phyloP scores from a whole-genome alignment of 2,113 vertebrate genomes.

The Lophochroa leadbeateri region DNA sequence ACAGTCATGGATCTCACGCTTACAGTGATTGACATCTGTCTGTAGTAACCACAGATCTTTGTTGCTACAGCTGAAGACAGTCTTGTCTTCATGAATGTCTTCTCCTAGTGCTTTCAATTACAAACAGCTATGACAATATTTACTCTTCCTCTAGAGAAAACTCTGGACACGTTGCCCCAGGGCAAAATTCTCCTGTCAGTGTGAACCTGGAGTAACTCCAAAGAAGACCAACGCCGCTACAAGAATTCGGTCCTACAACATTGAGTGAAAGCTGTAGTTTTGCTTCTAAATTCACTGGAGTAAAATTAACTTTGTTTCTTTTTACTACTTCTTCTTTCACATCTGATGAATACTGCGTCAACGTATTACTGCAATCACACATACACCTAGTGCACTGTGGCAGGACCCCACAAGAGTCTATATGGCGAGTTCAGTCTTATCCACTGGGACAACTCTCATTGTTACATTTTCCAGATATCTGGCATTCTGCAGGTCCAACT shows the following conservation, averaged over 20 bases:
- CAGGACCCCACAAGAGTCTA: not conserved
- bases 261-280: not conserved
- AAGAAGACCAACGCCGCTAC: not conserved
- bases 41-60: not conserved
- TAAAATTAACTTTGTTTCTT: not conserved
- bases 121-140: constrained; percentile 65
- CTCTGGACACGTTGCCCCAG: not conserved
- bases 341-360: constrained; percentile 1
- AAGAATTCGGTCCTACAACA: not conserved
- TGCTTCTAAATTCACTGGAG: not conserved
- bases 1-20: not conserved
- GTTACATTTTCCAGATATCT: constrained; percentile 46
- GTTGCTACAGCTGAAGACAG: constrained; percentile 67
- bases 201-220: constrained; percentile 25
- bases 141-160: constrained; percentile 23
- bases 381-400: not conserved
- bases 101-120: constrained; percentile 42
- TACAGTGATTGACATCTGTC: not conserved
- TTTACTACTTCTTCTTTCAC: not conserved
- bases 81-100: not conserved
- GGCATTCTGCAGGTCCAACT: not conserved
- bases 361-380: not conserved
- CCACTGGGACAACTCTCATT: not conserved
- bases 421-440: not conserved
- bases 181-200: constrained; percentile 6